Evolutionary conservation across 1,140 invertebrate genomes (phyloP).

Genomic region (Coenobita brevimanus): DNA sequence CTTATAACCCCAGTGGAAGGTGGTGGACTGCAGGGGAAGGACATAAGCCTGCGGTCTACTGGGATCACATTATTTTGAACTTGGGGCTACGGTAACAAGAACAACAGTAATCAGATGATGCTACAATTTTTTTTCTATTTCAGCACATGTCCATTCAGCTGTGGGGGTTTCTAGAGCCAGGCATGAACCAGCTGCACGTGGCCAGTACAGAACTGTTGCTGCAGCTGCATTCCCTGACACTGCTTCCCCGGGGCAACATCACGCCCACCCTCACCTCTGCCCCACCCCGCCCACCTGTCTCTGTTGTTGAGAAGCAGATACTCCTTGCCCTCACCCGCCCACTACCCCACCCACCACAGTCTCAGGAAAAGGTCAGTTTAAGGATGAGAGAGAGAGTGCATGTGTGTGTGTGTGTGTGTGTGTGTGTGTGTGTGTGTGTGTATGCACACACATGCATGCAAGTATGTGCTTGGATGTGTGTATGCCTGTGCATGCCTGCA

Average conservation of each 20-base stretch:
- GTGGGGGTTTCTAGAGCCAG: slow-evolving; percentile 52
- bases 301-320: slow-evolving; percentile 56
- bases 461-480: no score
- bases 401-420: no score
- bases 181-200: slow-evolving; percentile 53
- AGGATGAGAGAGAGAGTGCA: no score
- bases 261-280: slow-evolving; percentile 53
- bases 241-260: slow-evolving; percentile 7
- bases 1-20: no score
- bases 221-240: slow-evolving; percentile 58
- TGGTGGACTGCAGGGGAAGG: no score
- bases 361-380: slow-evolving; percentile 4
- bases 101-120: no score
- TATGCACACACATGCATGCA: no score
- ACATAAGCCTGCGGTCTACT: no score
- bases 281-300: slow-evolving; percentile 38
- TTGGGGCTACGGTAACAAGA: no score
- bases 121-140: neutral
- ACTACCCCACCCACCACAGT: neutral
- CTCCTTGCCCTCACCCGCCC: slow-evolving; percentile 25
- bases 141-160: slow-evolving; percentile 64
- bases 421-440: no score
- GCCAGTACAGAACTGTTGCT: slow-evolving; percentile 63
- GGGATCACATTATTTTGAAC: no score
- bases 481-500: no score